Percentiles rank a stretch among this genome's conserved stretches.
phyloP scores from a whole-genome alignment of 37 sponge, comb jelly and placozoan genomes.

The Cladorhizidae sp. region DNA sequence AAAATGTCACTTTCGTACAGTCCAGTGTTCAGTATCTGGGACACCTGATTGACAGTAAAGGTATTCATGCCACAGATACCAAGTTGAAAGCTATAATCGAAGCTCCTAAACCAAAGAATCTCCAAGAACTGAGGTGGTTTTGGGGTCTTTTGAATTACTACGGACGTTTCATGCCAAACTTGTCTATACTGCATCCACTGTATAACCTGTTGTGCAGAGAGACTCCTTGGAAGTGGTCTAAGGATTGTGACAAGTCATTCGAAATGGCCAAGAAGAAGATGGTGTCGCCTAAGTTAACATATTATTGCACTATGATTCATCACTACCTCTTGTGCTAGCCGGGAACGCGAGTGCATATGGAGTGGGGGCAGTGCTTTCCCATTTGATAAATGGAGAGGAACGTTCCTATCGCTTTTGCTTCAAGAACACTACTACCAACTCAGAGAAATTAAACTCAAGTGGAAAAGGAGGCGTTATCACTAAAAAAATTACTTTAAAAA shows the following conservation, averaged over 20 bases:
- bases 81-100: too few relatives aligned
- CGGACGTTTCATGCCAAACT: constrained; percentile 22
- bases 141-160: constrained; percentile 35
- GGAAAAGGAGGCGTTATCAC: constrained; percentile 21
- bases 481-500: neutral
- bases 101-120: constrained; percentile 30
- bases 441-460: constrained; percentile 30
- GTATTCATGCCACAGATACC: neutral
- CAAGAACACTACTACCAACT: neutral
- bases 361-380: constrained; percentile 31
- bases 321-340: constrained; percentile 9
- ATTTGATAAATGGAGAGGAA: constrained; percentile 1
- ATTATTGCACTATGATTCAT: constrained; percentile 29
- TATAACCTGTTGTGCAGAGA: constrained; percentile 1
- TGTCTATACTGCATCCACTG: constrained; percentile 17
- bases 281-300: neutral
- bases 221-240: constrained; percentile 21
- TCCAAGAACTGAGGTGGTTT: constrained; percentile 17
- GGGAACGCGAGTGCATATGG: constrained; percentile 22
- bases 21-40: constrained; percentile 22
- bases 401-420: constrained; percentile 24
- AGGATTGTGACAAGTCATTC: neutral
- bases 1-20: constrained; percentile 15
- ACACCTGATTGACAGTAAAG: constrained; percentile 12
- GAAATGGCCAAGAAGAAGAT: constrained; percentile 2